Conservation (phyloP, 2,113 vertebrate genomes). For the Coregonus clupeaformis region DNA sequence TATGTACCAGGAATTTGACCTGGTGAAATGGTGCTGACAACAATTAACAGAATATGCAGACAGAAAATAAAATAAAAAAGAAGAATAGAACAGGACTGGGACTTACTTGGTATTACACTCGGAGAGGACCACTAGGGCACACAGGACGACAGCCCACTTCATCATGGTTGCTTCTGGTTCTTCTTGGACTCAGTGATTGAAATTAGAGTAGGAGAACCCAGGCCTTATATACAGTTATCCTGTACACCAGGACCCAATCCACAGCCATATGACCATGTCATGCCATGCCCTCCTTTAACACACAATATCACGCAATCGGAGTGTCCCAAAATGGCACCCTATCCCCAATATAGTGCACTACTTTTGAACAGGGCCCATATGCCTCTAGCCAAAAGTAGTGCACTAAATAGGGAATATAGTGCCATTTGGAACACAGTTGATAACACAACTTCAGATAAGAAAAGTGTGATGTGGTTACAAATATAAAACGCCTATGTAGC, state of each 20-base stretch:
- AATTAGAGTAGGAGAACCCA: neutral
- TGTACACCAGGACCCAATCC: no score
- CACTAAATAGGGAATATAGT: no score
- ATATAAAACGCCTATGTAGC: slow-evolving; percentile 20
- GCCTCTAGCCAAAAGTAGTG: no score
- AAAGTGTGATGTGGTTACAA: neutral
- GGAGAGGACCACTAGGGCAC: slow-evolving; percentile 59
- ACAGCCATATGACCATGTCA: no score
- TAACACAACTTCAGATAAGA: slow-evolving; percentile 32
- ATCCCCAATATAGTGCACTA: slow-evolving; percentile 1
- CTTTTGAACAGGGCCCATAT: no score
- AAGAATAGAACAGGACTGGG: neutral
- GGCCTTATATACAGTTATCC: slow-evolving; percentile 46
- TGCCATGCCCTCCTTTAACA: neutral
- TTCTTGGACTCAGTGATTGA: slow-evolving; percentile 8
- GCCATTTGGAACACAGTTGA: slow-evolving; percentile 4
- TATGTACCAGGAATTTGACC: neutral
- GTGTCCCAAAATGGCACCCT: slow-evolving; percentile 17
- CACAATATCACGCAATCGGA: slow-evolving; percentile 13
- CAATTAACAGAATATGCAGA: no score
- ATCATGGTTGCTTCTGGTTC: slow-evolving; percentile 45
- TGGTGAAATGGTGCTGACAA: neutral
- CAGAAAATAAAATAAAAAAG: no score
- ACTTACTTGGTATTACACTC: slow-evolving; percentile 68
- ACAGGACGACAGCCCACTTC: slow-evolving; percentile 63